Evolutionary conservation across 2,113 vertebrate species (phyloP).

Genomic region (Salminus brasiliensis): DNA sequence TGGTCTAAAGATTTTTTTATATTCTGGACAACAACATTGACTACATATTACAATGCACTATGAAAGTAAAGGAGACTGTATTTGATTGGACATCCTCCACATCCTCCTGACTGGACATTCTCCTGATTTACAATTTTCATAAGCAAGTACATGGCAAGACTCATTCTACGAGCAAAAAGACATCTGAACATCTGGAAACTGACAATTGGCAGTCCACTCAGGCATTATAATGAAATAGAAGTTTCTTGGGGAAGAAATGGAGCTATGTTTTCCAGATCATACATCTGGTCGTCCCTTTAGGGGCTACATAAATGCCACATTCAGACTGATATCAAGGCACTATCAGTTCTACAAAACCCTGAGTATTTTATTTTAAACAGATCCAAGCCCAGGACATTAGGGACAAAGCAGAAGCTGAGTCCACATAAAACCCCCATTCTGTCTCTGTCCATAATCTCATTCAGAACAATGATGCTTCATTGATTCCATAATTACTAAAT

Average conservation of each 20-base stretch:
- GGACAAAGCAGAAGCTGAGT: not conserved
- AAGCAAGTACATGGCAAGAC: conserved; percentile 46
- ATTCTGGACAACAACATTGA: no score
- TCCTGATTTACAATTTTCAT: not conserved
- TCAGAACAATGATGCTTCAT: not conserved
- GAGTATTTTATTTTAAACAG: conserved; percentile 35
- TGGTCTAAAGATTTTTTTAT: no score
- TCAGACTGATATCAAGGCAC: conserved; percentile 30
- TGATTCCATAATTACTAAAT: conserved; percentile 7
- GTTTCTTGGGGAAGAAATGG: conserved; percentile 2
- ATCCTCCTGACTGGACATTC: no score
- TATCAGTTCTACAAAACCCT: conserved; percentile 41
- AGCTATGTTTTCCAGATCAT: conserved; percentile 42
- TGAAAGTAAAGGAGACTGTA: no score
- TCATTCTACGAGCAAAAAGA: conserved; percentile 5
- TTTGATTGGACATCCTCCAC: not conserved
- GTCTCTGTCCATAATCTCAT: conserved; percentile 3
- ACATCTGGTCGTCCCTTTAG: conserved; percentile 58
- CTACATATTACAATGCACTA: no score
- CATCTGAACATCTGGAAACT: conserved; percentile 27
- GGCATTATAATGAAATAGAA: conserved; percentile 3
- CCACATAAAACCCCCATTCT: conserved; percentile 12
- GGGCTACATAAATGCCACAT: conserved; percentile 48
- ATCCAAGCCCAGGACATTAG: not conserved
- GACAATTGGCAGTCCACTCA: not conserved